Evolutionary conservation across 2,113 vertebrate genomes (phyloP).

Genomic region (Prochilodus magdalenae): DNA sequence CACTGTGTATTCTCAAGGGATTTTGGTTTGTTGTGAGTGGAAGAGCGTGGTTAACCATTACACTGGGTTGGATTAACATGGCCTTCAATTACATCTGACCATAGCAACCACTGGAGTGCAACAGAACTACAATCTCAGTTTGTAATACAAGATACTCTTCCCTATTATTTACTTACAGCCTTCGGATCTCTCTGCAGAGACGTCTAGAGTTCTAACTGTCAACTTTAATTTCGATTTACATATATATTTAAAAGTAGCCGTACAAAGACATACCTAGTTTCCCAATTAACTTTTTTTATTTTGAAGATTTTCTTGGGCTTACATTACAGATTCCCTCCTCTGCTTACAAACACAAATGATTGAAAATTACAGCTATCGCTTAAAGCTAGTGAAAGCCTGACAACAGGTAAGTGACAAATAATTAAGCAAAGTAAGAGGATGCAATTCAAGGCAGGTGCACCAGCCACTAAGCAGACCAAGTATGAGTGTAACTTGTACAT

Average conservation of each 20-base stretch:
- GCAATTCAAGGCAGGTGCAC: background rate
- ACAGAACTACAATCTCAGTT: background rate
- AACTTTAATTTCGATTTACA: no score
- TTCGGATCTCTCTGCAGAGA: background rate
- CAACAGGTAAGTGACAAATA: background rate
- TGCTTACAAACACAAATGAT: no score
- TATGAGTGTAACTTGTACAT: background rate
- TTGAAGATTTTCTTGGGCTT: no score
- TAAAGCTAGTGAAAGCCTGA: no score
- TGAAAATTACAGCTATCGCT: no score
- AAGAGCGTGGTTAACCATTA: slow-evolving; percentile 10
- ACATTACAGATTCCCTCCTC: no score
- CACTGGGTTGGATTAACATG: background rate
- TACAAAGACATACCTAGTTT: no score
- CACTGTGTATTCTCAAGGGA: background rate
- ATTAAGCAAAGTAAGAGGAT: background rate
- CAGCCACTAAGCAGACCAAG: no score
- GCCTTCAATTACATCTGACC: slow-evolving; percentile 2
- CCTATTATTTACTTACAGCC: background rate
- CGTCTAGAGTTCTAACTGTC: no score
- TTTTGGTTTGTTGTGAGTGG: background rate
- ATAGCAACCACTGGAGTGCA: background rate
- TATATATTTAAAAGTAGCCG: no score
- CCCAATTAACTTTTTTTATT: no score
- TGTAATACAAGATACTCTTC: background rate